Evolutionary conservation across 1,140 invertebrate genomes (phyloP), one percentile per base, ranked within the genome.

Genomic region (Tetragonula clypearis): DNA sequence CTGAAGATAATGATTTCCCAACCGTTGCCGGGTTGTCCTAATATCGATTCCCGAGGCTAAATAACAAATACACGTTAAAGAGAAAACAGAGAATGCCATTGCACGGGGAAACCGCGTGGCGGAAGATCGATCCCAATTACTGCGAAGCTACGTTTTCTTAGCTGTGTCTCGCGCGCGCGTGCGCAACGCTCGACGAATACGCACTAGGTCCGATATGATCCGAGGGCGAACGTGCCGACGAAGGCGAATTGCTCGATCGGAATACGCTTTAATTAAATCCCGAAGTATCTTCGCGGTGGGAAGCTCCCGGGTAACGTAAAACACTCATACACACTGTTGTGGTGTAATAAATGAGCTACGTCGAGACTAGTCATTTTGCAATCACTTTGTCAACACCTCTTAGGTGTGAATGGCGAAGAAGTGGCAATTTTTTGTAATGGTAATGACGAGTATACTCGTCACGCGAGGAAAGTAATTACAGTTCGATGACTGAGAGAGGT

Each of bases 241-340:
- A 41, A 21, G 30, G 41, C 60, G 75, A 77, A 77, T 77, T n/a
- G 77, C 41, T 49, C 41, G 65, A 35, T 30, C 77, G 49, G 26
- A 23, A 56, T 30, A 30, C n/a, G 78, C n/a, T 79, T 79, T 69
- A 56, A 79, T 79, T 79, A 79, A 68, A 79, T 79, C 53, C 21
- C 41, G 6, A 49, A 49, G 6, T 30, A 30, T 49, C 41, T 49
- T 8, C 41, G 41, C 41, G 4, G 41, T 41, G 4, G 41, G 8
- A 41, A 8, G 41, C 41, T 35, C 35, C 35, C 35, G 35, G 35
- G 3, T 3, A 35, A 35, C 35, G 35, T 35, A 4, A 35, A 35
- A 35, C 35, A 35, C 35, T 41, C 41, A 8, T 41, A 41, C n/a
- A 41, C 41, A 41, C 41, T 49, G 41, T 49, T 49, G 8, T 8